Percentiles rank a stretch among this genome's conserved stretches.
Conservation (phyloP, 2,888 invertebrate species). For the Tenthredo distinguenda region DNA sequence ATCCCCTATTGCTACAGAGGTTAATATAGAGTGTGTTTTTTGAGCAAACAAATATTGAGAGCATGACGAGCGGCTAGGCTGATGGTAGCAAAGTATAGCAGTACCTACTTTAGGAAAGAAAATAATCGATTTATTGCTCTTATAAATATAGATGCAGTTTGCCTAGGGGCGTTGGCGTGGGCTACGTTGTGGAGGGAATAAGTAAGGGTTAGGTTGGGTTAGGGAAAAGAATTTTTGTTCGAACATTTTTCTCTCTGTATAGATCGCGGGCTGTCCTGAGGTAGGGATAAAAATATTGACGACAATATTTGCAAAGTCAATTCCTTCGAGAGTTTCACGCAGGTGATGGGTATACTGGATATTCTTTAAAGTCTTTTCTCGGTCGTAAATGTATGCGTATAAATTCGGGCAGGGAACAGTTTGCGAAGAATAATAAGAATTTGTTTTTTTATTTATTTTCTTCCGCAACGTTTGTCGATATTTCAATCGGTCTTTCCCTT, state of each 20-base stretch:
- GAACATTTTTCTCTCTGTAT: neutral
- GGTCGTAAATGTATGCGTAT: neutral
- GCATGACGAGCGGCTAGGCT: neutral
- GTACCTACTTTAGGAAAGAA: conserved; percentile 42
- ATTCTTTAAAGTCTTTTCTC: neutral
- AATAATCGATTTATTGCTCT: conserved; percentile 59
- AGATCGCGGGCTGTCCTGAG: neutral
- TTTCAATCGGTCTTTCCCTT: neutral
- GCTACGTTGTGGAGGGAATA: conserved; percentile 16
- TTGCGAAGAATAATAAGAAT: neutral
- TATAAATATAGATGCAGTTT: conserved; percentile 48
- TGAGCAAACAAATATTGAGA: conserved; percentile 52
- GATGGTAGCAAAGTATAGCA: neutral
- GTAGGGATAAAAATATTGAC: conserved; percentile 26
- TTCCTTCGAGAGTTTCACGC: conserved; percentile 1
- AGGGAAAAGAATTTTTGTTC: neutral
- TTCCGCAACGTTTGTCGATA: neutral
- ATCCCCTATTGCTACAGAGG: conserved; percentile 4
- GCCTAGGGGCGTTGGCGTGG: conserved; percentile 29
- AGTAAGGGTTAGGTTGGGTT: neutral
- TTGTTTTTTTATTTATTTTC: neutral
- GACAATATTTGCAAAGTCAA: conserved; percentile 30
- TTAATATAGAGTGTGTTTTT: conserved; percentile 56
- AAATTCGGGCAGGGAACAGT: neutral
- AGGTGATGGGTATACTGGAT: neutral